These are phyloP conservation scores for Pristionchus exspectatus DNA, from an alignment of 2,888 invertebrate species.

Conservation along the genomic window DNA sequence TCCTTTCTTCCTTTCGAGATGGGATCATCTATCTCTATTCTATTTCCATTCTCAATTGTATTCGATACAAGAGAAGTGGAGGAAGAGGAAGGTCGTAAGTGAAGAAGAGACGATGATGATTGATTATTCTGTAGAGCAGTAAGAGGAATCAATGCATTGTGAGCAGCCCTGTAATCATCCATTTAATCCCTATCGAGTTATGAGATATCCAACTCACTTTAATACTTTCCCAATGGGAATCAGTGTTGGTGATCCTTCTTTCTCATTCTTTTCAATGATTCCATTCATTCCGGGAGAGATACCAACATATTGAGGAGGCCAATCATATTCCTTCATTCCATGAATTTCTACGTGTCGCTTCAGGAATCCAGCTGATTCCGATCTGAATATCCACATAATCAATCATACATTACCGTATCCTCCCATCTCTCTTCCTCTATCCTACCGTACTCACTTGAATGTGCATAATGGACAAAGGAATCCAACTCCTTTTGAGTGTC, in stretches of 20 bases:
- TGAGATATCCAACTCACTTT: constrained; percentile 32
- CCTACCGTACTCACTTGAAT: constrained; percentile 45
- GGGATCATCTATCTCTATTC: neutral
- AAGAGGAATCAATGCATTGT: neutral
- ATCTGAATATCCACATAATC: constrained; percentile 1
- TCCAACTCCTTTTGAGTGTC: neutral
- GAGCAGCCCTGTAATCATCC: neutral
- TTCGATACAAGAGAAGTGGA: neutral
- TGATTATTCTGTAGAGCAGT: neutral
- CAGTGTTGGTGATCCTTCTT: constrained; percentile 43
- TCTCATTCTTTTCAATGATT: neutral
- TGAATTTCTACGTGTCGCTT: constrained; percentile 30
- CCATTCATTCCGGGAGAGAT: constrained; percentile 6
- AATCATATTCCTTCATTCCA: constrained; percentile 10
- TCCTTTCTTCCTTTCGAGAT: neutral
- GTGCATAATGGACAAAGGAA: constrained; percentile 47
- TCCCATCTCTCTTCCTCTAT: neutral
- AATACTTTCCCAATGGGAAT: constrained; percentile 46
- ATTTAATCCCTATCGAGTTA: neutral
- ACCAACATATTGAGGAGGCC: constrained; percentile 47
- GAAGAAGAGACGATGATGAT: neutral
- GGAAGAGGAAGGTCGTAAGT: neutral
- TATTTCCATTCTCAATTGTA: neutral
- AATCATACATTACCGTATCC: neutral
- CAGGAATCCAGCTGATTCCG: constrained; percentile 47